Evolutionary conservation across 2,888 invertebrate genomes (phyloP), one percentile per base, ranked within the genome.

Genomic region (Patella depressa): DNA sequence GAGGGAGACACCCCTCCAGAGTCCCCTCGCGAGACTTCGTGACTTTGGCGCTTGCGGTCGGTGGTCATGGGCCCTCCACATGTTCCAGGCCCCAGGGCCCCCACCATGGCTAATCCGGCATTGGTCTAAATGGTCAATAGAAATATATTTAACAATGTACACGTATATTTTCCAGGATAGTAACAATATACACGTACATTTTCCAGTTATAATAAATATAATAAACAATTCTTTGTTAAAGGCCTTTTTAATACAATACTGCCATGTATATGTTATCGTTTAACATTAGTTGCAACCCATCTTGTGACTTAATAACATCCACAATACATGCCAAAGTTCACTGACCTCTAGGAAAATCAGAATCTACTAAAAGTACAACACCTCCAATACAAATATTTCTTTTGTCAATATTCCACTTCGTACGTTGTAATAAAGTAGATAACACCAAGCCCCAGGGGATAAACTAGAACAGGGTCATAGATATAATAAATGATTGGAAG

Each of bases 401-500:
- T 65, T 65, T 65, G 12, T 11, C 65, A 65, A 24, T 65, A 65
- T 65, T 19, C 65, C 65, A 65, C 24, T 65, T 65, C 1, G 65
- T 19, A 19, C n/a, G n/a, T 24, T 65, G 19, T n/a, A 12, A 11
- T 24, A 65, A 65, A 7, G 65, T 65, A 65, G 65, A 9, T 14
- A 65, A 65, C n/a, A 19, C n/a, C n/a, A 79, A 29, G 65, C 53
- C 11, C 80, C 80, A 9, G 78, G 78, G 53, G 80, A 78, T 73
- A 73, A 7, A 69, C 34, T 57, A 7, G 71, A 19, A n/a, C 69
- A 55, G 17, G 55, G 29, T 14, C 75, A 24, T 15, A 80, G 72
- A 11, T 89, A 86, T 11, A 90, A 78, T 75, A 89, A 86, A 79
- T 90, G 89, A 17, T 83, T 86, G 11, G 89, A 88, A 0, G 88